Base-by-base conservation (phyloP, 2,888 invertebrate genomes). In the Thereva nobilitata region DNA sequence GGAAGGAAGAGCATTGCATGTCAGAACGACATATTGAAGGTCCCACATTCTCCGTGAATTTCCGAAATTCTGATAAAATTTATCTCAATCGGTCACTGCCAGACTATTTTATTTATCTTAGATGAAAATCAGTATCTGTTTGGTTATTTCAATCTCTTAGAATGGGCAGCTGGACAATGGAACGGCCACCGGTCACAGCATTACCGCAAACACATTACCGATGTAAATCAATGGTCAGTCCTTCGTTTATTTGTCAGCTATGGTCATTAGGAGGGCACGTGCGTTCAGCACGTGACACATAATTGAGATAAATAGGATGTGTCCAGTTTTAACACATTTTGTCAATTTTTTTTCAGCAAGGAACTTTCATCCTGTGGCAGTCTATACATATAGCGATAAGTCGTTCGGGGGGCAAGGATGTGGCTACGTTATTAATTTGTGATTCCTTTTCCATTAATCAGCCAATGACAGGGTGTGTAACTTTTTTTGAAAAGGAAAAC, bases 301-400 rank as follows among this genome's bases (percentile, higher is more conserved):
- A 72, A 73, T 73, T 73, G 72, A 72, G 72, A 73, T 73, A 73
- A 73, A 73, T 73, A 71, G 72, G 71, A 73, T 72, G 73, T 72
- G 72, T 72, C 73, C 73, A 71, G 68, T 71, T 71, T 70, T 68
- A 70, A 71, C 70, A 67, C 69, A 70, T 68, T 70, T 72, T 70
- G 70, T 71, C 71, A 71, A 71, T 68, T 68, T 68, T 63, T 66
- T 66, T 54, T 47, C 42, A 40, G 44, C 45, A 53, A 54, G 37
- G 23, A 23, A 23, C n/a, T 34, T 23, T 38, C 49, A 23, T 41
- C 23, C 54, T 44, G 34, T 9, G 10, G 45, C 53, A n/a, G 35
- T 41, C 35, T 8, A 23, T 41, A 57, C 52, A 10, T n/a, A 49
- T n/a, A 6, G n/a, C 10, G 49, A 63, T 54, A 59, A 65, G 52